Conservation (phyloP, 2,797 vertebrate genomes). For the Acrossocheilus wenchowensis region DNA sequence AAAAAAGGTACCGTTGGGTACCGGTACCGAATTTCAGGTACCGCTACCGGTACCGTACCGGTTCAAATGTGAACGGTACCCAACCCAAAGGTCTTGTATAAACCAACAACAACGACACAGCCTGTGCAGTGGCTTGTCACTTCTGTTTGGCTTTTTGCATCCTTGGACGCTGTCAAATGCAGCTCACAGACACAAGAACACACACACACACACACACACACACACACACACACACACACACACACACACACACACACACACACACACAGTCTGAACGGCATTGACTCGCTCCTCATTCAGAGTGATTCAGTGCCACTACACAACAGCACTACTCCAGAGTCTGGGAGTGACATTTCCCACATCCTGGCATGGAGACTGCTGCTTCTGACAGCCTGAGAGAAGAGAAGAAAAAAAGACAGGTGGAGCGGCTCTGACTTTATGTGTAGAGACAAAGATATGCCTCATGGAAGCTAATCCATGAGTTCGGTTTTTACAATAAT, state of each 20-base stretch:
- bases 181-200: not conserved
- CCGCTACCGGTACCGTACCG: too few species aligned
- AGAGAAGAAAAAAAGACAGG: conserved; percentile 25
- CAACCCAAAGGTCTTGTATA: not conserved
- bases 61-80: too few species aligned
- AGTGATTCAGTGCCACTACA: conserved; percentile 36
- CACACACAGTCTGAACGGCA: conserved; percentile 6
- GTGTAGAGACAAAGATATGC: not conserved
- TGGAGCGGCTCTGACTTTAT: not conserved
- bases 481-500: conserved; percentile 7
- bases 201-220: not conserved
- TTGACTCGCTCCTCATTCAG: not conserved
- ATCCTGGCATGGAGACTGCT: conserved; percentile 25
- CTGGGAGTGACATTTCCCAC: conserved; percentile 45
- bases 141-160: conserved; percentile 2
- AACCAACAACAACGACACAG: not conserved
- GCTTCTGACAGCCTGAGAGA: conserved; percentile 35
- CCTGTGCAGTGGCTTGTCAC: not conserved
- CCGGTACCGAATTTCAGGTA: too few species aligned
- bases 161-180: conserved; percentile 11
- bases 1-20: too few species aligned
- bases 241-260: not conserved
- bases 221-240: not conserved
- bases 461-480: not conserved
- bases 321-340: conserved; percentile 2